Evolutionary conservation across 2,113 vertebrate species (phyloP), one percentile per base, ranked within the genome.

Genomic region (Lophochroa leadbeateri): DNA sequence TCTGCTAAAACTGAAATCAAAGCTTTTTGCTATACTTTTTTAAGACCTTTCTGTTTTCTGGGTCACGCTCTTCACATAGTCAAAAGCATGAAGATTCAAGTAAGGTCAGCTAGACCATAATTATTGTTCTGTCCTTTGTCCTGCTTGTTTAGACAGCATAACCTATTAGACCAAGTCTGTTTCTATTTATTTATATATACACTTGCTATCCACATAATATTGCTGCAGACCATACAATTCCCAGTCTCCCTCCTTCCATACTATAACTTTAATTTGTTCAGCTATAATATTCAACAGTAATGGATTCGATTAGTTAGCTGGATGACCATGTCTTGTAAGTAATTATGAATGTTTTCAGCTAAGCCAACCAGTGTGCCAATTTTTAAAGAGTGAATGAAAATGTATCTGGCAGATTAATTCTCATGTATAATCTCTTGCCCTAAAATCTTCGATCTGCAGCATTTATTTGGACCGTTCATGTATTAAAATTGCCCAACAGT

Each of bases 311-410:
- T 85, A 94, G 27, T 18, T 83, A 96, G 92, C 71, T 96, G 90
- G 41, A 94, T 64, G 13, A 72, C 31, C 58, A 43, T 74, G 55
- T 93, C 50, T 89, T 95, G 69, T 84, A 96, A 95, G 65, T 57
- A 86, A 95, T 84, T 86, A 82, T 86, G 9, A 68, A 92, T 90
- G 50, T 89, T 94, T 96, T 88, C 78, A 57, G 39, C 67, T 88
- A 91, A 96, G 24, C 20, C 90, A 94, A 68, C 49, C 31, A 70
- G 27, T n/a, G 13, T 33, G 67, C 24, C 6, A 1, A 68, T 85
- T 82, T 94, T 91, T 70, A 39, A 95, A 88, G 37, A 46, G 20
- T 71, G 33, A 60, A 81, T 78, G 43, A 82, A 90, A 81, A 91
- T 46, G 2, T 63, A 52, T 81, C 35, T 69, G 69, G n/a, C 6